Base-by-base conservation (phyloP, 2,888 invertebrate genomes). In the Drosophila hamatofila region DNA sequence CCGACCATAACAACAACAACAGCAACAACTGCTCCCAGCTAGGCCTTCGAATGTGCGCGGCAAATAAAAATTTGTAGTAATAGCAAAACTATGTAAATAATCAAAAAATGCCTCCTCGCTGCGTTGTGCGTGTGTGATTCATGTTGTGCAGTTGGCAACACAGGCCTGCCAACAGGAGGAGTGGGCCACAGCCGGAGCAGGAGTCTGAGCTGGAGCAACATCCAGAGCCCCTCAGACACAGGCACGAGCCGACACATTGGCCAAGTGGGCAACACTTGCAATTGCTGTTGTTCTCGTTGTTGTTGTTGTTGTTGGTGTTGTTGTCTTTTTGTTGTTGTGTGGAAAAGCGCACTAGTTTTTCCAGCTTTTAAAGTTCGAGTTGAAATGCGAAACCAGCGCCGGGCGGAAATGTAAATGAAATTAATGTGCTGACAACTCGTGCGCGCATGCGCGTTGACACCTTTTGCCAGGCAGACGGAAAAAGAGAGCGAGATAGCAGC, bases 331-430 rank as follows among this genome's bases (percentile, higher is more conserved):
- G 39, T 44, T 44, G 25, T 41, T 66, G 55, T 69, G 48, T 82
- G 78, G 86, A 81, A 83, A 84, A 75, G 78, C 83, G 86, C 86
- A 85, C 83, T 88, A 84, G 83, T 84, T 84, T 84, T 88, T 85
- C 86, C 88, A 85, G 83, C 81, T 86, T 67, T 67, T 71, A 61
- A 66, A 74, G 78, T 67, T 78, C 70, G 77, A 71, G 82, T 75
- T 75, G 87, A 76, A 86, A 88, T 89, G 87, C 81, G 89, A 86
- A 86, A 86, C 89, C 84, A 80, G 86, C 75, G 81, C 74, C 71
- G 81, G 89, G 83, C 89, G 89, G 90, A 89, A 89, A 89, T 88
- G 90, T 87, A 89, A 90, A 90, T 89, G 83, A 89, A 89, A 89
- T 89, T 85, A 85, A 88, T 85, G 88, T 85, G 88, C 87, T 85